phyloP scores from a whole-genome alignment of 2,113 vertebrate species.

The Hucho hucho region DNA sequence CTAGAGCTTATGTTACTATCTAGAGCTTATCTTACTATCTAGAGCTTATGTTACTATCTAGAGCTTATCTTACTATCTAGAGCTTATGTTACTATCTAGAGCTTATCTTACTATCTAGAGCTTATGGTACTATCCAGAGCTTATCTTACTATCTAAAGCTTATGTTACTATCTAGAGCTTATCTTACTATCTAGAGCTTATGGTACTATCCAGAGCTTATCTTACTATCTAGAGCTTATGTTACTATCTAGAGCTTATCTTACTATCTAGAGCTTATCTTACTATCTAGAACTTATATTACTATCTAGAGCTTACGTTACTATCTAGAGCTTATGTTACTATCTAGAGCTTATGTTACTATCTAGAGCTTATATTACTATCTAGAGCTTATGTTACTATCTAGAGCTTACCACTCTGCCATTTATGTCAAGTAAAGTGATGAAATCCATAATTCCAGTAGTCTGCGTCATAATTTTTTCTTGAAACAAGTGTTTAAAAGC shows the following conservation, averaged over 20 bases:
- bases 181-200: neutral
- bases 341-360: too few relatives aligned
- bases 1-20: neutral
- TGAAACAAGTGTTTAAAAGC: slow-evolving; percentile 17
- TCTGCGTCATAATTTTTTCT: slow-evolving; percentile 6
- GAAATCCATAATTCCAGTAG: slow-evolving; percentile 42
- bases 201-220: too few relatives aligned
- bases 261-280: too few relatives aligned
- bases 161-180: slow-evolving; percentile 14
- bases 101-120: slow-evolving; percentile 1
- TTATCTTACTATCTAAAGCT: slow-evolving; percentile 10
- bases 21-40: neutral
- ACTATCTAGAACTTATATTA: too few relatives aligned
- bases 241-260: too few relatives aligned
- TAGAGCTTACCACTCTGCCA: slow-evolving; percentile 29
- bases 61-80: neutral
- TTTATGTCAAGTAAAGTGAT: slow-evolving; percentile 35
- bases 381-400: neutral
- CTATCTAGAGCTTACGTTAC: too few relatives aligned
- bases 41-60: slow-evolving; percentile 3
- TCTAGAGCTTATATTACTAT: too few relatives aligned
- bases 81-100: slow-evolving; percentile 3
- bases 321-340: too few relatives aligned
- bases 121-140: neutral
- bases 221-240: too few relatives aligned